Evolutionary conservation across 2,797 vertebrate species (phyloP), one percentile per base, ranked within the genome.

Genomic region (Pseudochaenichthys georgianus): DNA sequence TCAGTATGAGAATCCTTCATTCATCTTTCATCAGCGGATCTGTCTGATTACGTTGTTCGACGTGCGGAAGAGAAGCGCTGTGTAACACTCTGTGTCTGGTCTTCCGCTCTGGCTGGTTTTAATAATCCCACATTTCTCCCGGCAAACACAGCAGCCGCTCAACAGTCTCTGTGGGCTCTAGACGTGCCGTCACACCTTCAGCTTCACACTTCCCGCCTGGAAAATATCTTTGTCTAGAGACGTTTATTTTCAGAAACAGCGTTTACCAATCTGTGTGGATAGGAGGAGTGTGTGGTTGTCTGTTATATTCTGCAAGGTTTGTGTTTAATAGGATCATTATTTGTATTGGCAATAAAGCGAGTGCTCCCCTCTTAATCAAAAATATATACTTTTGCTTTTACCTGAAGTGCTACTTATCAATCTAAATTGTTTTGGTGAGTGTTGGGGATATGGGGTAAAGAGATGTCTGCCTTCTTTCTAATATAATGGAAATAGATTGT

Each of bases 21-120:
- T 11, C 34, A 38, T 38, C 34, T 38, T 38, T 38, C 72, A 38
- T 55, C 42, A 31, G 62, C 75, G 68, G 70, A 52, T 72, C 86
- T 74, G 62, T 87, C 50, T 82, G 78, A 76, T 78, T 64, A 57
- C 52, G 53, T 47, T 6, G 19, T 70, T 73, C 63, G 65, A 71
- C 84, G 64, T 15, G 53, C 69, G 73, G 78, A 75, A 65, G 60
- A 68, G 75, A 77, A 77, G 79, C 16, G 42, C 74, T 65, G 71
- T 77, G 90, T 84, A 86, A 88, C 83, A 71, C 77, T 80, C n/a
- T 89, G 77, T 78, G 70, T 84, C 80, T 78, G 67, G 72, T 80
- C 70, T 82, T 70, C 19, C 69, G 70, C 75, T 81, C 66, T 5
- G 58, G 71, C 65, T 80, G 79, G 42, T 75, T 83, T 68, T 75